Evolutionary conservation across 2,888 invertebrate genomes (phyloP).

Genomic region (Falcaria lacertinaria): DNA sequence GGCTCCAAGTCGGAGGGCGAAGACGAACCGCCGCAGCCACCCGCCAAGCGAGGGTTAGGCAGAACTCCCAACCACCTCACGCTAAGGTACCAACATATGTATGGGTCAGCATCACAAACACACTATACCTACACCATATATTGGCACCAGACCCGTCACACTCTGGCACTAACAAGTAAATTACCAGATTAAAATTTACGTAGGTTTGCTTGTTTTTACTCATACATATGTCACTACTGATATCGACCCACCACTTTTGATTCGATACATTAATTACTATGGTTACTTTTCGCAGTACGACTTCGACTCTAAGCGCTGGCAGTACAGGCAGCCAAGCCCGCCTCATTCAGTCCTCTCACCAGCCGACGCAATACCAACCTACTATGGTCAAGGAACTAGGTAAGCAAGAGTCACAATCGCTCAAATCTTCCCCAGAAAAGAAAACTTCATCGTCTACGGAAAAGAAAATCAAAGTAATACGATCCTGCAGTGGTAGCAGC

Average conservation of each 20-base stretch:
- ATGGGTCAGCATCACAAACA: slow-evolving; percentile 47
- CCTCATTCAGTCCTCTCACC: slow-evolving; percentile 95
- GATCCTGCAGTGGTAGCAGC: slow-evolving; percentile 77
- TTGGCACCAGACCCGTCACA: slow-evolving; percentile 14
- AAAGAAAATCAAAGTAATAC: slow-evolving; percentile 68
- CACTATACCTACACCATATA: slow-evolving; percentile 37
- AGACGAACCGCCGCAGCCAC: slow-evolving; percentile 86
- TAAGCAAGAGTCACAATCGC: slow-evolving; percentile 82
- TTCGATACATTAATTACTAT: not conserved
- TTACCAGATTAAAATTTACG: slow-evolving; percentile 33
- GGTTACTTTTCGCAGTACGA: slow-evolving; percentile 84
- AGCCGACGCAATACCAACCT: slow-evolving; percentile 94
- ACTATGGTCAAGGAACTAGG: slow-evolving; percentile 93
- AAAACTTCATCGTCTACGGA: slow-evolving; percentile 48
- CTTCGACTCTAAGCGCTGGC: slow-evolving; percentile 95
- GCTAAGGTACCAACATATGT: slow-evolving; percentile 82
- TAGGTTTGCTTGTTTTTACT: slow-evolving; percentile 59
- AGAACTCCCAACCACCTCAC: slow-evolving; percentile 96
- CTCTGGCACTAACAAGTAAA: slow-evolving; percentile 12
- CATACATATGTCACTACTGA: slow-evolving; percentile 61
- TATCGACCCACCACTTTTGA: not conserved
- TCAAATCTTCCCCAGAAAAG: slow-evolving; percentile 74
- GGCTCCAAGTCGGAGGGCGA: slow-evolving; percentile 93
- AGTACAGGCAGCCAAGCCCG: slow-evolving; percentile 96
- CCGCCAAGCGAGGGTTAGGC: slow-evolving; percentile 85